A percentile compares a stretch with the other conserved stretches of the same genome.
Conservation (phyloP, 2,797 vertebrate genomes). For the Botia almorhae region DNA sequence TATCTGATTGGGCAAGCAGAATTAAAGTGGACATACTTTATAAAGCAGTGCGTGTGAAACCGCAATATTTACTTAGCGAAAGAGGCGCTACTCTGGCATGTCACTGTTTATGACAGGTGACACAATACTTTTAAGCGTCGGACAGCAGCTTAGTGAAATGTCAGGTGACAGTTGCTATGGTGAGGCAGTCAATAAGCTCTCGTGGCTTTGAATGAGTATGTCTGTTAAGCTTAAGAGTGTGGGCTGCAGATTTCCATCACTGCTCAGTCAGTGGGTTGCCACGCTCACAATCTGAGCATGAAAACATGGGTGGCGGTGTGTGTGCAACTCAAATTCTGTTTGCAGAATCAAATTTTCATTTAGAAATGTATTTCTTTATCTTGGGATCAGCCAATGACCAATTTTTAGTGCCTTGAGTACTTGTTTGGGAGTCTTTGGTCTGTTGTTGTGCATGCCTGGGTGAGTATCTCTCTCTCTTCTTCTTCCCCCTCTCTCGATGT, state of each 20-base stretch:
- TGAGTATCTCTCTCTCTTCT: neutral
- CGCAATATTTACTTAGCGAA: neutral
- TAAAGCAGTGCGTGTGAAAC: neutral
- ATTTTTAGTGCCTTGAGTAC: constrained; percentile 29
- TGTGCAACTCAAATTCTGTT: neutral
- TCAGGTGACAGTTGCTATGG: constrained; percentile 43
- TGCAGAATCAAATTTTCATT: constrained; percentile 22
- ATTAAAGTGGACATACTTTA: neutral
- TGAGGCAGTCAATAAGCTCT: constrained; percentile 41
- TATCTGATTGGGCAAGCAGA: constrained; percentile 13
- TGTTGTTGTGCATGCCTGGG: constrained; percentile 21
- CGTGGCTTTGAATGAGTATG: constrained; percentile 40
- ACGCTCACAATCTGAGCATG: neutral
- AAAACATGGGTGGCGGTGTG: neutral
- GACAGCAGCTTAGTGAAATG: constrained; percentile 43
- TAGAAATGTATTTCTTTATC: constrained; percentile 15
- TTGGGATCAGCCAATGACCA: neutral
- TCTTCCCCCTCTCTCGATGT: neutral
- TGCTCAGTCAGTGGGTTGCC: constrained; percentile 23
- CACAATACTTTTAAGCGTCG: constrained; percentile 33
- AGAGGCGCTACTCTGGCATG: neutral
- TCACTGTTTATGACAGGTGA: constrained; percentile 37
- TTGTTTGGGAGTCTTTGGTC: constrained; percentile 37
- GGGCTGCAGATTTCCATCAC: constrained; percentile 37
- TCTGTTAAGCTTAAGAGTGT: constrained; percentile 42